A percentile compares a stretch with the other conserved stretches of the same genome.
Conservation (phyloP, 1,140 invertebrate species). For the Pseudachorutes palmiensis region DNA sequence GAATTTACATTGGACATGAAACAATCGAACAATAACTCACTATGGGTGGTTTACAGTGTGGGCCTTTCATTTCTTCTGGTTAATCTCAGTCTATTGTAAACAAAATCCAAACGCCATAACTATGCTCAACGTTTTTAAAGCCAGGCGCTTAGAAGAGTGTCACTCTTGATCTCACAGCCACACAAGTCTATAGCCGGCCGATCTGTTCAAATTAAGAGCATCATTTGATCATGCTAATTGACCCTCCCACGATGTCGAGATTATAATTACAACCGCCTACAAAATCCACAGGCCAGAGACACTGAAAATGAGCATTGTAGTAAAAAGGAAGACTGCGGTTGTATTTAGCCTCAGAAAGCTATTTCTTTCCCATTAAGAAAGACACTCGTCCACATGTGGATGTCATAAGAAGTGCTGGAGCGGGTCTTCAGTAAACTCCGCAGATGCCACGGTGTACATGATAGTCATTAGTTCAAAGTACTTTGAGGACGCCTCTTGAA, state of each 20-base stretch:
- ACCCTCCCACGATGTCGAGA: too few relatives aligned
- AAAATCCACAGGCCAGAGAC: too few relatives aligned
- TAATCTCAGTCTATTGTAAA: slow-evolving; percentile 29
- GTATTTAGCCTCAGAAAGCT: neutral
- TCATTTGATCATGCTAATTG: too few relatives aligned
- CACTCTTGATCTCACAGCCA: too few relatives aligned
- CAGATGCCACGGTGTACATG: slow-evolving; percentile 16
- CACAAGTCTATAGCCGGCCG: too few relatives aligned
- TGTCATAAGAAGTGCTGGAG: neutral
- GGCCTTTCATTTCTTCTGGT: slow-evolving; percentile 17
- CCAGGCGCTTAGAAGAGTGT: too few relatives aligned
- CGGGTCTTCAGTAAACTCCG: neutral
- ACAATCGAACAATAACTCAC: slow-evolving; percentile 25
- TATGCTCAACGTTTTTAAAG: too few relatives aligned
- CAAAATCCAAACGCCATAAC: slow-evolving; percentile 18
- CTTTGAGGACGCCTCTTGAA: neutral
- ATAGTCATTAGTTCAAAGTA: slow-evolving; percentile 23
- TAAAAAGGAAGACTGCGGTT: too few relatives aligned
- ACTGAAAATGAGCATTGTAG: too few relatives aligned
- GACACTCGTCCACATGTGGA: neutral
- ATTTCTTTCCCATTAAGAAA: slow-evolving; percentile 18
- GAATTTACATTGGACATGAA: too few relatives aligned
- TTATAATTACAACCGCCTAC: too few relatives aligned
- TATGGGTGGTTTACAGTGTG: slow-evolving; percentile 20
- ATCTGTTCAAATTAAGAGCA: too few relatives aligned